phyloP scores from a whole-genome alignment of 2,797 vertebrate genomes.

The Rhincodon typus region DNA sequence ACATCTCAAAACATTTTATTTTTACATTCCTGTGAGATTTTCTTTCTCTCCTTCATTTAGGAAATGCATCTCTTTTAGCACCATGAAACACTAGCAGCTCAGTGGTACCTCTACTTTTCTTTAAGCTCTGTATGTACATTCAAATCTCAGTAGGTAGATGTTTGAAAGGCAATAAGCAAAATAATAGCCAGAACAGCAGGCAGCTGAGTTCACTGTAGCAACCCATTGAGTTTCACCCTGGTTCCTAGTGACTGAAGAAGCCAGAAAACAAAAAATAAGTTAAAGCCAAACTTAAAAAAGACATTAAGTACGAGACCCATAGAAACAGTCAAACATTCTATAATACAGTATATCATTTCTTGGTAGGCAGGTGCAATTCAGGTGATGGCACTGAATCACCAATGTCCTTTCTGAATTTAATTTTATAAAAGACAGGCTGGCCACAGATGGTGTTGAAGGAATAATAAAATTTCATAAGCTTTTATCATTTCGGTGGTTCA shows the following conservation, averaged over 20 bases:
- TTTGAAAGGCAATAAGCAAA: conserved; percentile 61
- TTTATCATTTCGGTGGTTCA: neutral
- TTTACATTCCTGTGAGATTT: conserved; percentile 82
- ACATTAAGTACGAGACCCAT: neutral
- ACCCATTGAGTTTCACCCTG: conserved; percentile 55
- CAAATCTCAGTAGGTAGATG: conserved; percentile 94
- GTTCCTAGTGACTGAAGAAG: conserved; percentile 58
- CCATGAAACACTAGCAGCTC: conserved; percentile 91
- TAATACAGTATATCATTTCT: neutral
- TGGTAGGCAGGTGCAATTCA: neutral
- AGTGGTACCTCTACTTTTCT: conserved; percentile 78
- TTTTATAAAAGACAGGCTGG: neutral
- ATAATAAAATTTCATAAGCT: neutral
- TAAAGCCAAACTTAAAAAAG: neutral
- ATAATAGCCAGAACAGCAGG: conserved; percentile 59
- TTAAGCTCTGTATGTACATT: conserved; percentile 81
- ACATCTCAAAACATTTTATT: conserved; percentile 84
- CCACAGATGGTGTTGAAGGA: neutral
- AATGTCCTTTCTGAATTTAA: neutral
- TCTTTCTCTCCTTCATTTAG: conserved; percentile 61
- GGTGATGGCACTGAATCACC: neutral
- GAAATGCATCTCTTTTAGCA: conserved; percentile 74
- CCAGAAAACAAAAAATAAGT: conserved; percentile 51
- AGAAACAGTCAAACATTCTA: neutral
- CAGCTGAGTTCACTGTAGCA: conserved; percentile 52